These are phyloP conservation scores for Mesorhabditis sp. DNA, from an alignment of 2,888 invertebrate genomes.

Conservation along the genomic window DNA sequence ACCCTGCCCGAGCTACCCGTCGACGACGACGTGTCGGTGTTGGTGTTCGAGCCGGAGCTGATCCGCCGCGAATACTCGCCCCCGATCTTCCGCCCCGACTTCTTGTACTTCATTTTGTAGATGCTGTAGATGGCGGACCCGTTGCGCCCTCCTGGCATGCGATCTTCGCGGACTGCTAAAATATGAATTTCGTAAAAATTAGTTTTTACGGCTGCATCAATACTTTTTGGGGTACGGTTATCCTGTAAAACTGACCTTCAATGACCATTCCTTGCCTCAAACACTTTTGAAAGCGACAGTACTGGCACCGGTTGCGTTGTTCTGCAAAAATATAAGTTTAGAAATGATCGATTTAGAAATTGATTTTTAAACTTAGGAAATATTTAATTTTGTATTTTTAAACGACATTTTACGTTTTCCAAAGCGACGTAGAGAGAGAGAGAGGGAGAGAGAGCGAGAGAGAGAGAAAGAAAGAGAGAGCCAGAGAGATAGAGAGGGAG, in stretches of 20 bases:
- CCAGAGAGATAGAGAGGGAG: too few species aligned
- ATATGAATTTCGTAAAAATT: constrained; percentile 6
- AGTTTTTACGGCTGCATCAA: too few species aligned
- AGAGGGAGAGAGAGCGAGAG: too few species aligned
- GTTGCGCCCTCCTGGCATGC: constrained; percentile 99
- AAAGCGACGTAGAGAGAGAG: too few species aligned
- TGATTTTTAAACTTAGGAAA: not conserved
- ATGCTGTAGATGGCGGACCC: constrained; percentile 97
- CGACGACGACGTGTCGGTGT: constrained; percentile 1
- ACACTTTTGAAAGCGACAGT: constrained; percentile 95
- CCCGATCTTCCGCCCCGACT: not conserved
- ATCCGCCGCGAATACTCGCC: not conserved
- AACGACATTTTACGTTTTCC: constrained; percentile 10
- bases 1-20: too few species aligned
- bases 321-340: constrained; percentile 70
- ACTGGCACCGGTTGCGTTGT: constrained; percentile 96
- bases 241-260: constrained; percentile 40
- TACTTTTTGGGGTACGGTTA: too few species aligned
- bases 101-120: constrained; percentile 72
- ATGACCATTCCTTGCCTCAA: constrained; percentile 49
- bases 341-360: too few species aligned
- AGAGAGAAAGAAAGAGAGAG: too few species aligned
- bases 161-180: constrained; percentile 91
- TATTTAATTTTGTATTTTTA: constrained; percentile 7
- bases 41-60: not conserved